Conservation (phyloP, 2,888 invertebrate genomes). For the Acanthosepion esculentum region DNA sequence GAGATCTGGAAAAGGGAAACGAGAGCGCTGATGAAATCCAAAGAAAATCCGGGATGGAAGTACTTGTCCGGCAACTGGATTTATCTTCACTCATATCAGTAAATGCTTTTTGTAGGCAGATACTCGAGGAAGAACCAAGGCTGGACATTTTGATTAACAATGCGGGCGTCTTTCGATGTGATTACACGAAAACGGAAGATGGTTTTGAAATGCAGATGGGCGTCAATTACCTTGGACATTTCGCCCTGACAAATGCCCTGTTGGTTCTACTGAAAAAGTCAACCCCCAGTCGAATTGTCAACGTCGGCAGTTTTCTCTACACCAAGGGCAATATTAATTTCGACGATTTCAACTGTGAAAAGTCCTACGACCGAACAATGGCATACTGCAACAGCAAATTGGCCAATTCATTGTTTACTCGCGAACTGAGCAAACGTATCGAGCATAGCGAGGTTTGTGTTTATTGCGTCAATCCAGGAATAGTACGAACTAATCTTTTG, state of each 20-base stretch:
- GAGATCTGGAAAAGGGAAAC: conserved; percentile 82
- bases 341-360: conserved; percentile 63
- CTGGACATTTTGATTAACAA: conserved; percentile 72
- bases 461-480: conserved; percentile 71
- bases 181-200: conserved; percentile 67
- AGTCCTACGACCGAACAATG: conserved; percentile 60
- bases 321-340: conserved; percentile 75
- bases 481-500: conserved; percentile 69
- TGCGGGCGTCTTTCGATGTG: conserved; percentile 70
- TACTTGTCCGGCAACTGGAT: conserved; percentile 85
- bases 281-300: conserved; percentile 83
- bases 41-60: conserved; percentile 80
- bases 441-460: conserved; percentile 66
- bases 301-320: conserved; percentile 92
- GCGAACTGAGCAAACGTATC: conserved; percentile 66
- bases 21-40: conserved; percentile 82
- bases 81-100: conserved; percentile 84
- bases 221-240: conserved; percentile 79
- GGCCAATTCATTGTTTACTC: conserved; percentile 71
- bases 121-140: conserved; percentile 76
- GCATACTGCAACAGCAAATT: conserved; percentile 73
- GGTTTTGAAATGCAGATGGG: conserved; percentile 73
- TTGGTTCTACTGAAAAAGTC: conserved; percentile 81
- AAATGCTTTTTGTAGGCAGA: conserved; percentile 81
- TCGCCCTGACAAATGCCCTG: conserved; percentile 86